These are phyloP conservation scores for Crotophaga sulcirostris DNA, from an alignment of 2,113 vertebrate species.

Conservation along the genomic window DNA sequence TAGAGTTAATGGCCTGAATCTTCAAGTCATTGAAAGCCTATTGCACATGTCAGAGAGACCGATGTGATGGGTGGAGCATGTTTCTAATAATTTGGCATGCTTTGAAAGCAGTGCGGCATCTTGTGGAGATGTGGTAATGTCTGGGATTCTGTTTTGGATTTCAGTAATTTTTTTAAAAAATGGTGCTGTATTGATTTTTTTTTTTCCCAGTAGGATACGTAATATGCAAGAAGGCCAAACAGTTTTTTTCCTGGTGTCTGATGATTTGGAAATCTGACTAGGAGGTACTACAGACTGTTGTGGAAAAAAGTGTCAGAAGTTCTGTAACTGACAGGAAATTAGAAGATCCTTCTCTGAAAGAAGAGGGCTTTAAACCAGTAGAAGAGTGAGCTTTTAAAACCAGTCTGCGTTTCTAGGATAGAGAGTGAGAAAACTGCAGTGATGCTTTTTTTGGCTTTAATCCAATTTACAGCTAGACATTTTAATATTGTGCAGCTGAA, in stretches of 20 bases:
- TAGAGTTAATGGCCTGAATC: neutral
- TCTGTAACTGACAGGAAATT: neutral
- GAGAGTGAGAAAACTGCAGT: neutral
- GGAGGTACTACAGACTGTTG: neutral
- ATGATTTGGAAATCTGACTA: neutral
- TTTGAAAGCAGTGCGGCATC: neutral
- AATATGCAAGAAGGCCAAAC: neutral
- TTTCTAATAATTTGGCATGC: neutral
- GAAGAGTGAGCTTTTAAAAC: neutral
- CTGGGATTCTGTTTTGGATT: neutral
- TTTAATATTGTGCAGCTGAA: conserved; percentile 15
- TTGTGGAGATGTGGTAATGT: neutral
- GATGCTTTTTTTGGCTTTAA: neutral
- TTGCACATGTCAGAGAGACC: neutral
- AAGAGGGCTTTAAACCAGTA: neutral
- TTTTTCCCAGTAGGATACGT: neutral
- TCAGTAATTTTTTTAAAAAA: neutral
- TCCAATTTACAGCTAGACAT: neutral
- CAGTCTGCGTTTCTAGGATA: neutral
- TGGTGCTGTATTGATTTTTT: neutral
- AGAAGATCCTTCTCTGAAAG: neutral
- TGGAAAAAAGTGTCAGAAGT: neutral
- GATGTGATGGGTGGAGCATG: neutral
- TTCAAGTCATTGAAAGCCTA: neutral
- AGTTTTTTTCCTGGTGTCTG: neutral